Percentiles rank a stretch among this genome's conserved stretches.
These are phyloP conservation scores for Leistus spinibarbis DNA, from an alignment of 2,888 invertebrate genomes.

Conservation along the genomic window DNA sequence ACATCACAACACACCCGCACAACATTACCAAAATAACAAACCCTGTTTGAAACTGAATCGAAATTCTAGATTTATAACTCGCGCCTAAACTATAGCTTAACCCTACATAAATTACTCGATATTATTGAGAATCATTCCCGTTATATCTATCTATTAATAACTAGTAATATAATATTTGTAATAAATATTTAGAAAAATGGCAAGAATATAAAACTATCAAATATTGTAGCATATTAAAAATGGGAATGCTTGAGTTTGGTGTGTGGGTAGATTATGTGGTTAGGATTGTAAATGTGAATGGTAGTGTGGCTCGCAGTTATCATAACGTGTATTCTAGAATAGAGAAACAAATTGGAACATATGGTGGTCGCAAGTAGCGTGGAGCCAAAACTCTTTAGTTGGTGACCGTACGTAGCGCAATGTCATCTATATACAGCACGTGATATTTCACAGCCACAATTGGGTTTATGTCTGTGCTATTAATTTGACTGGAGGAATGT, in stretches of 20 bases:
- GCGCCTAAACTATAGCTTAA: background rate
- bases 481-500: conserved; percentile 50
- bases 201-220: no score
- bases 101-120: background rate
- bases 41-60: conserved; percentile 2
- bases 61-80: conserved; percentile 5
- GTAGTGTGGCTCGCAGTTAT: background rate
- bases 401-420: background rate
- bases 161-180: no score
- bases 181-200: no score
- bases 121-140: no score
- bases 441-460: conserved; percentile 35
- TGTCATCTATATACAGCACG: conserved; percentile 1
- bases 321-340: background rate
- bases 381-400: background rate
- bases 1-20: conserved; percentile 9
- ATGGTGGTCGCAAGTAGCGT: background rate
- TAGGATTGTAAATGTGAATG: background rate
- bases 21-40: conserved; percentile 24
- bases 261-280: background rate
- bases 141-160: no score
- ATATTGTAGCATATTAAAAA: no score
- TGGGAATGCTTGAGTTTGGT: background rate
- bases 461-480: conserved; percentile 36
- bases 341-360: background rate